A percentile compares a stretch with the other conserved stretches of the same genome.
phyloP scores from a whole-genome alignment of 1,140 invertebrate species.

The Ruditapes philippinarum region DNA sequence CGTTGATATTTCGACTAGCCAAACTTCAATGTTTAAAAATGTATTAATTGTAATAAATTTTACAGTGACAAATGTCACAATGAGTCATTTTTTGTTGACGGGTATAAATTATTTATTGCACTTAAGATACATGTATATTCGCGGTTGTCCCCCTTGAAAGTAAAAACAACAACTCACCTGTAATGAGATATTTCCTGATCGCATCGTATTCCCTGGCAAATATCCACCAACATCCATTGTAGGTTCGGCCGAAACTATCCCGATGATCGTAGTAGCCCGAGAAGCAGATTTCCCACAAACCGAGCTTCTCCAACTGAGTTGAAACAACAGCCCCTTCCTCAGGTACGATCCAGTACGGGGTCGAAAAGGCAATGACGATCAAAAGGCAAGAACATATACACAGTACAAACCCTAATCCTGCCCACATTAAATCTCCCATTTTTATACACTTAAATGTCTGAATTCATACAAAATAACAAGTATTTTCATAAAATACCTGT shows the following conservation, averaged over 20 bases:
- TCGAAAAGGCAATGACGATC: constrained; percentile 94
- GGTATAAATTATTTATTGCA: too few species aligned
- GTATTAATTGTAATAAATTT: too few species aligned
- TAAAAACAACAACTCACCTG: constrained; percentile 87
- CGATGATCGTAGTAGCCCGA: constrained; percentile 94
- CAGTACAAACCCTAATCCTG: constrained; percentile 1
- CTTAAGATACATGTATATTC: too few species aligned
- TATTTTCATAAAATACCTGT: constrained; percentile 40
- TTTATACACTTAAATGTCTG: not conserved
- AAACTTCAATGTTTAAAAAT: too few species aligned
- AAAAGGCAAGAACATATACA: constrained; percentile 21
- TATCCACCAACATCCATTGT: constrained; percentile 96
- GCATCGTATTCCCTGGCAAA: constrained; percentile 96
- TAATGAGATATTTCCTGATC: constrained; percentile 95
- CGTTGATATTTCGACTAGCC: too few species aligned
- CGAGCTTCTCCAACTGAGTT: constrained; percentile 92
- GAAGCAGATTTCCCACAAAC: constrained; percentile 98
- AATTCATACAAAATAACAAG: not conserved
- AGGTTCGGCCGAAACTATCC: constrained; percentile 95
- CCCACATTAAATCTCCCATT: constrained; percentile 34
- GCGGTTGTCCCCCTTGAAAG: not conserved
- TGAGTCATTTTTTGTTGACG: too few species aligned
- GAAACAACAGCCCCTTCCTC: constrained; percentile 91
- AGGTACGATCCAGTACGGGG: constrained; percentile 98
- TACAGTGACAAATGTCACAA: too few species aligned